Base-by-base conservation (phyloP, 2,113 vertebrate genomes). In the Ursus arctos region DNA sequence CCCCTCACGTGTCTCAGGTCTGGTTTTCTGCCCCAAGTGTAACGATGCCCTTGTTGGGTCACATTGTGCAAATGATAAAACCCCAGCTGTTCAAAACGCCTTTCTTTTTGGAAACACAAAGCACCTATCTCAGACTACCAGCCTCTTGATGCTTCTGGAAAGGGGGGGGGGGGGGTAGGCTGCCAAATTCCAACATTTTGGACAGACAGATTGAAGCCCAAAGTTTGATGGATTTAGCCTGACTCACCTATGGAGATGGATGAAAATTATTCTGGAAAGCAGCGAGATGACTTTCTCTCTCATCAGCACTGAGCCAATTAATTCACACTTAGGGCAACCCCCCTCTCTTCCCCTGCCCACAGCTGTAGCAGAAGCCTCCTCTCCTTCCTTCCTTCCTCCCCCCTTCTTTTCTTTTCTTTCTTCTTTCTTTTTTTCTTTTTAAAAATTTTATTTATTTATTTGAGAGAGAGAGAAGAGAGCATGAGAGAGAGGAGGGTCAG, bases 21-120 rank as follows among this genome's bases (percentile, higher is more conserved):
- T 94, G 67, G 51, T 71, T 94, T 96, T 63, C 63, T 26, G 74
- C n/a, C 77, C 76, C 43, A 51, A 31, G 47, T 33, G 22, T 21
- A 12, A 88, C 2, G 67, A 47, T 40, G 63, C 57, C 49, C 76
- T 47, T 84, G 55, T 26, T 33, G 81, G 91, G 86, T 90, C 63
- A 88, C 10, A 36, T 7, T 33, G 13, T 31, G 9, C n/a, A 77
- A 74, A 90, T 43, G 91, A 16, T 31, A 84, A 94, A 61, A 43
- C n/a, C 67, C 79, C 91, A 59, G 49, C 22, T 1, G 9, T 80
- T 89, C 72, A 67, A 92, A 96, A 40, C 55, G 19, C 69, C 83
- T 86, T 86, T 31, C 93, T 91, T 93, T 94, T 33, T 80, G 43
- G 76, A 95, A 96, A 47, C 9, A 61, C 31, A n/a, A 95, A 96